phyloP scores from a whole-genome alignment of 2,797 vertebrate genomes.

The Denticeps clupeoides region DNA sequence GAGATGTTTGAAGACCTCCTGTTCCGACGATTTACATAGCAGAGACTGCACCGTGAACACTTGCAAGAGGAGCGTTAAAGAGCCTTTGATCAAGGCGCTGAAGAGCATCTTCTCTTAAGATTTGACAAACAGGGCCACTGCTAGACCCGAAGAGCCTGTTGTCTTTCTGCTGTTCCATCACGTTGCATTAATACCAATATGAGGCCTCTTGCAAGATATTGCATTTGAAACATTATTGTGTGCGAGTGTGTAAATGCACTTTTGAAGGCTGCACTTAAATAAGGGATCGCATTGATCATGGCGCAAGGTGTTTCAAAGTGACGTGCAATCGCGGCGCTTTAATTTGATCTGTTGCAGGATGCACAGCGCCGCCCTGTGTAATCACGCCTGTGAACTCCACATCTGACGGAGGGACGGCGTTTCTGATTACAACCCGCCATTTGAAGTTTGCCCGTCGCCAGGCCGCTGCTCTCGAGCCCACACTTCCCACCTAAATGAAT shows the following conservation, averaged over 20 bases:
- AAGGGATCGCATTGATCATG: slow-evolving; percentile 48
- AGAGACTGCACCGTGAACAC: slow-evolving; percentile 43
- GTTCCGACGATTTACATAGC: slow-evolving; percentile 38
- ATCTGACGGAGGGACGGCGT: slow-evolving; percentile 57
- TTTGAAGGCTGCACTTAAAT: slow-evolving; percentile 49
- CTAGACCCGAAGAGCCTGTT: slow-evolving; percentile 37
- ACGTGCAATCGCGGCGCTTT: slow-evolving; percentile 53
- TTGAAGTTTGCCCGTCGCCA: slow-evolving; percentile 52
- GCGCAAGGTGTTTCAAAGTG: slow-evolving; percentile 61
- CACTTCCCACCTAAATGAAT: slow-evolving; percentile 31
- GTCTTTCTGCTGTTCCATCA: slow-evolving; percentile 42
- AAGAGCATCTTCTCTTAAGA: slow-evolving; percentile 41
- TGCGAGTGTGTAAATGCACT: slow-evolving; percentile 30
- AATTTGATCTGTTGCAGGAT: slow-evolving; percentile 62
- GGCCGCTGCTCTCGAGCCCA: slow-evolving; percentile 30
- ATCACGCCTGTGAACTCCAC: slow-evolving; percentile 64
- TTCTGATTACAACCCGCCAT: slow-evolving; percentile 53
- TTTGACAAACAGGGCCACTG: slow-evolving; percentile 35
- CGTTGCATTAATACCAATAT: slow-evolving; percentile 46
- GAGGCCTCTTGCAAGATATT: slow-evolving; percentile 31
- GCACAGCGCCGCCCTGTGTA: slow-evolving; percentile 52
- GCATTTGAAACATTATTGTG: slow-evolving; percentile 39
- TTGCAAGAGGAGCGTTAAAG: slow-evolving; percentile 39
- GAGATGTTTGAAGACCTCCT: slow-evolving; percentile 22
- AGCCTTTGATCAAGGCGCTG: slow-evolving; percentile 46